phyloP scores from a whole-genome alignment of 1,140 invertebrate species.

The Coptotermes formosanus region DNA sequence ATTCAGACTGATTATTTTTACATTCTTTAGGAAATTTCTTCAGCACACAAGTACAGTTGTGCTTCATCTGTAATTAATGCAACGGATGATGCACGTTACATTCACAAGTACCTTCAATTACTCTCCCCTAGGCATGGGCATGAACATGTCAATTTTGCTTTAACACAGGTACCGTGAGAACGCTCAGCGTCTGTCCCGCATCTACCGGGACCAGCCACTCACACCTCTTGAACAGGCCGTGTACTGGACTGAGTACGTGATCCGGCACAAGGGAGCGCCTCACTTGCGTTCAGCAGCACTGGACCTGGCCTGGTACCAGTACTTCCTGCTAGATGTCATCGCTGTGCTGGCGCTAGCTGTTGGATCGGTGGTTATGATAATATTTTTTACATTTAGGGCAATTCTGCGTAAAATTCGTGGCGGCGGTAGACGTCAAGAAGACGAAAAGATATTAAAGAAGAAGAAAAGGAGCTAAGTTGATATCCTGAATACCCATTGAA shows the following conservation, averaged over 20 bases:
- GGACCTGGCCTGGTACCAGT: slow-evolving; percentile 49
- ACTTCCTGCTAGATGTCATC: slow-evolving; percentile 21
- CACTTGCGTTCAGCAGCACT: slow-evolving; percentile 56
- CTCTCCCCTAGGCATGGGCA: too few species aligned
- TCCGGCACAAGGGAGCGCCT: slow-evolving; percentile 55
- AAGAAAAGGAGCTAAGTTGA: too few species aligned
- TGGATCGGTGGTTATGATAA: neutral
- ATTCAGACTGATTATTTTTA: too few species aligned
- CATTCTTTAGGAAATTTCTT: too few species aligned
- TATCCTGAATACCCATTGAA: too few species aligned
- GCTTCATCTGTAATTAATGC: too few species aligned
- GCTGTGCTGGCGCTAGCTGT: neutral
- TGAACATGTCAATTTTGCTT: neutral
- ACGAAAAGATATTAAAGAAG: too few species aligned
- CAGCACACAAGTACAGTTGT: too few species aligned
- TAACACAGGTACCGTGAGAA: slow-evolving; percentile 5
- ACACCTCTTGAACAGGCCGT: slow-evolving; percentile 53
- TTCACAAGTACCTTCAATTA: too few species aligned
- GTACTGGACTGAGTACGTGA: slow-evolving; percentile 64
- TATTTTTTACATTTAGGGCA: neutral
- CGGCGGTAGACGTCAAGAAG: too few species aligned
- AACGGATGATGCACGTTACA: too few species aligned
- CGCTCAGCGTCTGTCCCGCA: slow-evolving; percentile 47
- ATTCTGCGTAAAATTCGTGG: too few species aligned
- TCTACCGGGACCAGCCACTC: slow-evolving; percentile 34